Conservation (phyloP, 2,113 vertebrate species). For the Psephotus haematonotus region DNA sequence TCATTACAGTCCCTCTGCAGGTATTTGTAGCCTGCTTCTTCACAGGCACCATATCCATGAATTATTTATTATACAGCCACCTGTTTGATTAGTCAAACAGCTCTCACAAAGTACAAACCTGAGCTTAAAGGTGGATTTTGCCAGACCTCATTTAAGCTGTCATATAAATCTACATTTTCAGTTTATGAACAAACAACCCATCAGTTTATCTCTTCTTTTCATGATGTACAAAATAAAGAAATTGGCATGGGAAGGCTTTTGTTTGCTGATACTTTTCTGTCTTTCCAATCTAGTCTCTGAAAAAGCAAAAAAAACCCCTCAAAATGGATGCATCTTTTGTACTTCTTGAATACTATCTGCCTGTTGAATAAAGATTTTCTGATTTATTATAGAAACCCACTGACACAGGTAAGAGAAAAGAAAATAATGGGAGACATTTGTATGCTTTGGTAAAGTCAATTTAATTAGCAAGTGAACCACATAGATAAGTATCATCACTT, state of each 20-base stretch:
- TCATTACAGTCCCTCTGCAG: not conserved
- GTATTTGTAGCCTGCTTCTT: slow-evolving; percentile 29
- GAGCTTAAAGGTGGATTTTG: slow-evolving; percentile 19
- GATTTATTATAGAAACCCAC: slow-evolving; percentile 16
- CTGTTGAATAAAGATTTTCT: slow-evolving; percentile 46
- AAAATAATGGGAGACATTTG: slow-evolving; percentile 51
- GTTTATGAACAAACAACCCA: slow-evolving; percentile 26
- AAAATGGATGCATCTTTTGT: not conserved
- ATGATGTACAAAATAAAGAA: not conserved
- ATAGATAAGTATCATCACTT: slow-evolving; percentile 34
- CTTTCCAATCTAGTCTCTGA: not conserved
- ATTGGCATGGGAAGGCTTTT: not conserved
- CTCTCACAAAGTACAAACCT: not conserved
- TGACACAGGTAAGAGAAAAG: slow-evolving; percentile 32
- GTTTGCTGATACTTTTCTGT: not conserved
- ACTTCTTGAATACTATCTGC: not conserved
- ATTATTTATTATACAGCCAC: slow-evolving; percentile 31
- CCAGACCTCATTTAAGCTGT: slow-evolving; percentile 30
- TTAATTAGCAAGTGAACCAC: slow-evolving; percentile 35
- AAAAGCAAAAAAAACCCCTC: not conserved
- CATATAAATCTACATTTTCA: not conserved
- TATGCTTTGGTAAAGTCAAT: slow-evolving; percentile 17
- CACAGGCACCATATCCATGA: not conserved
- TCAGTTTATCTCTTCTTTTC: slow-evolving; percentile 27
- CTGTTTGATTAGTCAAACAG: slow-evolving; percentile 48